A percentile compares a stretch with the other conserved stretches of the same genome.
Conservation (phyloP, 2,797 vertebrate species). For the Diceros bicornis region DNA sequence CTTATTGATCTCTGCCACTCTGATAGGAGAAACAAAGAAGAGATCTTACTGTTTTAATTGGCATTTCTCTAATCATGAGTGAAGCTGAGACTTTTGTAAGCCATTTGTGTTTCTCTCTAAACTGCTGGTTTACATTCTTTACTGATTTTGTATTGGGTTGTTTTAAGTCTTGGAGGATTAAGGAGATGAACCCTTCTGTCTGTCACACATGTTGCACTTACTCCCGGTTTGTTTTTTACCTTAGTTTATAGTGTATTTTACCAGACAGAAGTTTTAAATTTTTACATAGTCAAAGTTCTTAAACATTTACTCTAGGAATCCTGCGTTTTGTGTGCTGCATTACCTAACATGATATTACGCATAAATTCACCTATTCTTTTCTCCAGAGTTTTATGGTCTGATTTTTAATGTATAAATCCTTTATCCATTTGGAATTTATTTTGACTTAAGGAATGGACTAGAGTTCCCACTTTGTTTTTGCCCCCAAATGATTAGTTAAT, state of each 20-base stretch:
- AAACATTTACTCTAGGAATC: background rate
- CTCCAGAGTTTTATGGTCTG: background rate
- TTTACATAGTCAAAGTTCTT: background rate
- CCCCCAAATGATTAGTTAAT: background rate
- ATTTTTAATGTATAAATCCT: slow-evolving; percentile 26
- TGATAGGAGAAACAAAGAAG: background rate
- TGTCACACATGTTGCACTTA: background rate
- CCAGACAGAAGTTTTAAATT: background rate
- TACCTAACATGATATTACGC: background rate
- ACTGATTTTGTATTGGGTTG: background rate
- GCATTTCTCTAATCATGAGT: slow-evolving; percentile 47
- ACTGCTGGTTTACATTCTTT: background rate
- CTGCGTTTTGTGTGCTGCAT: background rate
- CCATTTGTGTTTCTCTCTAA: slow-evolving; percentile 43
- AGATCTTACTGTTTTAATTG: background rate
- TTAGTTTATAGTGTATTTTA: slow-evolving; percentile 13
- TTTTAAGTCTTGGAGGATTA: slow-evolving; percentile 3
- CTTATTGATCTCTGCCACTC: background rate
- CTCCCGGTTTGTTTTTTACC: background rate
- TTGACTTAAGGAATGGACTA: slow-evolving; percentile 43
- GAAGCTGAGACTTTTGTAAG: background rate
- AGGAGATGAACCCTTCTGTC: background rate
- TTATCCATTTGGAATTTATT: slow-evolving; percentile 47
- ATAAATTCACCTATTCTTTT: background rate
- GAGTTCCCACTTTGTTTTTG: background rate